Evolutionary conservation across 2,888 invertebrate genomes (phyloP), one percentile per base, ranked within the genome.

Genomic region (Drosophila imparisetae): DNA sequence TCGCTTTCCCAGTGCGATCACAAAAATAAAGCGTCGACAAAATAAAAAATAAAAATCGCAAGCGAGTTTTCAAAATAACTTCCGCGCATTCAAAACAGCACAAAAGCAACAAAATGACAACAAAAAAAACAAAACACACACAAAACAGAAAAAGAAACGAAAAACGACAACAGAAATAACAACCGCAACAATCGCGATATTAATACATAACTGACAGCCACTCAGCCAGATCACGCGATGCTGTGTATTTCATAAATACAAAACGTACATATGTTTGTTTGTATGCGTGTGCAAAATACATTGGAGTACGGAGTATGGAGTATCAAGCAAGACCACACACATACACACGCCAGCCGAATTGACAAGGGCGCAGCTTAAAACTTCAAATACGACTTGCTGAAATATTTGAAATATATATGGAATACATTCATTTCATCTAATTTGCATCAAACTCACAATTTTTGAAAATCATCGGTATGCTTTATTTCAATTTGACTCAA

Each of bases 141-240:
- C n/a, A 50, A 52, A 52, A 50, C 36, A 61, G 38, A 53, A 21
- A 32, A 38, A 53, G 48, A 54, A 80, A 75, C 10, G 54, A 66
- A 68, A 60, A 77, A 49, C 54, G 15, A 52, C 45, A 61, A 63
- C 50, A 62, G 29, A 52, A 76, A 83, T 53, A 81, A 67, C 52
- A 66, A 66, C 32, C 48, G 54, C 27, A 86, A 86, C 67, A 72
- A 81, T 27, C 67, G 59, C 66, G 67, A 78, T 81, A 57, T 50
- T 53, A 66, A 65, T 66, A 65, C 59, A 72, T 65, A 76, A 84
- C 65, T 72, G 42, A 55, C 36, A 84, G 58, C 45, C 83, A 80
- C 67, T 80, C 77, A 68, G 77, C 59, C 86, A 74, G 57, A 62
- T 63, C 86, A 85, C 77, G 71, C 86, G 71, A 79, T 85, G 73